A percentile compares a stretch with the other conserved stretches of the same genome.
phyloP scores from a whole-genome alignment of 2,888 invertebrate species.

The Ophion slaviceki region DNA sequence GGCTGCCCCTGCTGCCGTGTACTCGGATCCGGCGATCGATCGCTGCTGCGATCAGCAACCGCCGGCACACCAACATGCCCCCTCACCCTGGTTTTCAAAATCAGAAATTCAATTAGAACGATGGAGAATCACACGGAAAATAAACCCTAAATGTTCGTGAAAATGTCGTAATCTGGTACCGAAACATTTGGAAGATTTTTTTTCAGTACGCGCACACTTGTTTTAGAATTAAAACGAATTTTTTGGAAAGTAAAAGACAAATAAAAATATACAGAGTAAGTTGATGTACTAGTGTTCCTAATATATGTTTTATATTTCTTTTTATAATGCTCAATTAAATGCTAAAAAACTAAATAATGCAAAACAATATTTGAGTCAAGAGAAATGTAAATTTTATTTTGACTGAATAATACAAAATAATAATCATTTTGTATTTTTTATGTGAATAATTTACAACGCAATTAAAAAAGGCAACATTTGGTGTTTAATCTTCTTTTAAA shows the following conservation, averaged over 20 bases:
- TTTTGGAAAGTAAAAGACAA: too few relatives aligned
- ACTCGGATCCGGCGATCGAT: constrained; percentile 70
- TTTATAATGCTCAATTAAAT: too few relatives aligned
- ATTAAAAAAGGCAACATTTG: not conserved
- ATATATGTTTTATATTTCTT: too few relatives aligned
- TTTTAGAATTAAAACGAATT: too few relatives aligned
- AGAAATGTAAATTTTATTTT: too few relatives aligned
- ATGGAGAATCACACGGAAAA: not conserved
- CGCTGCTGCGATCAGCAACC: constrained; percentile 83
- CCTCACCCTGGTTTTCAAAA: constrained; percentile 75
- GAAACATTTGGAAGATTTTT: not conserved
- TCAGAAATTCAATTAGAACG: not conserved
- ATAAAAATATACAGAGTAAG: too few relatives aligned
- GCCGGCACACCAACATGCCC: constrained; percentile 83
- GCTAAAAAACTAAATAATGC: too few relatives aligned
- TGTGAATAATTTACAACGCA: too few relatives aligned
- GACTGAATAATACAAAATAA: not conserved
- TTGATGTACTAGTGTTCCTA: too few relatives aligned
- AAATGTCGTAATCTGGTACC: not conserved
- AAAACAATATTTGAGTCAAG: too few relatives aligned
- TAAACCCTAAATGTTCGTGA: not conserved
- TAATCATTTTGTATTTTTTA: not conserved
- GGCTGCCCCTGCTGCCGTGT: constrained; percentile 40
- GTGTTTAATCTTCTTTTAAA: not conserved
- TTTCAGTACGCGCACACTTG: not conserved